Evolutionary conservation across 2,113 vertebrate genomes (phyloP), one percentile per base, ranked within the genome.

Genomic region (Australoheros scitulus): DNA sequence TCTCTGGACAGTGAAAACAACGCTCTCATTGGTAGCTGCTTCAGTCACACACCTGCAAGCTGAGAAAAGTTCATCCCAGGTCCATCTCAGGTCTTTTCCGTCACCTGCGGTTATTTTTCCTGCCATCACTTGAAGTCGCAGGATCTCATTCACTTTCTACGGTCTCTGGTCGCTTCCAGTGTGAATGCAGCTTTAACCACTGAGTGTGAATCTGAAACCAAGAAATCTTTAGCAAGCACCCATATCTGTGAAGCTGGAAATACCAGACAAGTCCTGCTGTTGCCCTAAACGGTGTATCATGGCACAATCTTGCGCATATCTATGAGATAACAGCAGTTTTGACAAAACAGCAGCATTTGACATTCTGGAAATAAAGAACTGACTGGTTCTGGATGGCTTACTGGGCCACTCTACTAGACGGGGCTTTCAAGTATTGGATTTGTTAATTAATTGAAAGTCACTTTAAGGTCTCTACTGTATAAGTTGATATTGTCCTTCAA

Each of bases 361-460:
- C 64, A 0, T 24, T 63, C 61, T 63, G 18, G 34, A n/a, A 63
- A 63, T 29, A 50, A 10, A 26, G 29, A 70, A 7, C 24, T 3
- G 65, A 18, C 24, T 11, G 43, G 43, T 26, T 70, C 11, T 6
- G 6, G 47, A 38, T 0, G 3, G 22, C 3, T 0, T 29, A 50
- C 24, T 20, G 9, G 18, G 41, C 65, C 41, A 29, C 64, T 7
- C 43, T 17, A 50, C 9, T 5, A 50, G 5, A 20, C 24, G 26
- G 29, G 24, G 43, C 64, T 70, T 43, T 70, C 24, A 20, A 8
- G 11, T 29, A 70, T 70, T 13, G 50, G 24, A 70, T 70, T 70
- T 24, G 47, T 47, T 50, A 70, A 29, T 50, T 20, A 50, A 50
- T 41, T 70, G 11, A 29, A 70, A 70, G 43, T 43, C 24, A 29